These are phyloP conservation scores for Megaptera novaeangliae DNA, from an alignment of 2,113 vertebrate species.

Conservation along the genomic window DNA sequence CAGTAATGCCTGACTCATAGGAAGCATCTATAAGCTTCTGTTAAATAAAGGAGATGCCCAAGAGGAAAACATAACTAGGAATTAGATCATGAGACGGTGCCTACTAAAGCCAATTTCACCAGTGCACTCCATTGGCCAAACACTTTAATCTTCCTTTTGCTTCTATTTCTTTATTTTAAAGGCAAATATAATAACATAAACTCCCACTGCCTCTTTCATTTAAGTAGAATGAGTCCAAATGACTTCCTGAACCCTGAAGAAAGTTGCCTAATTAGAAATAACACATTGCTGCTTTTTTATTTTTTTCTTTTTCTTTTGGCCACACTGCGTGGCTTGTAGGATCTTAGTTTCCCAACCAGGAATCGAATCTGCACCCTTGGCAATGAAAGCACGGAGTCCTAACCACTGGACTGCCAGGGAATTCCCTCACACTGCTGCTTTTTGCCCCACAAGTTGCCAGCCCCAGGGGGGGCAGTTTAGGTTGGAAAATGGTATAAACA, in stretches of 20 bases:
- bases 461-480: fast-evolving
- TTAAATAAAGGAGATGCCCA: not conserved
- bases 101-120: not conserved
- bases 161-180: not conserved
- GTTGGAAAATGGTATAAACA: not conserved
- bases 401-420: not conserved
- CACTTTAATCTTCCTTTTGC: not conserved
- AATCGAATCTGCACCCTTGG: not conserved
- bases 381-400: not conserved
- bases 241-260: not conserved
- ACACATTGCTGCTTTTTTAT: not conserved
- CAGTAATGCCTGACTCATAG: not conserved
- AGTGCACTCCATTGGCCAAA: not conserved
- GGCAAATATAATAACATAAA: not conserved
- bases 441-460: not conserved
- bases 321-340: not conserved
- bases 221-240: not conserved
- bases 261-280: not conserved
- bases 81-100: fast-evolving
- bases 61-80: not conserved
- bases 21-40: not conserved
- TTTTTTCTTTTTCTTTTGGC: not conserved
- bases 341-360: not conserved
- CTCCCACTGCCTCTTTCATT: not conserved
- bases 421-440: not conserved